Evolutionary conservation across 2,113 vertebrate species (phyloP).

Genomic region (Prolemur simus): DNA sequence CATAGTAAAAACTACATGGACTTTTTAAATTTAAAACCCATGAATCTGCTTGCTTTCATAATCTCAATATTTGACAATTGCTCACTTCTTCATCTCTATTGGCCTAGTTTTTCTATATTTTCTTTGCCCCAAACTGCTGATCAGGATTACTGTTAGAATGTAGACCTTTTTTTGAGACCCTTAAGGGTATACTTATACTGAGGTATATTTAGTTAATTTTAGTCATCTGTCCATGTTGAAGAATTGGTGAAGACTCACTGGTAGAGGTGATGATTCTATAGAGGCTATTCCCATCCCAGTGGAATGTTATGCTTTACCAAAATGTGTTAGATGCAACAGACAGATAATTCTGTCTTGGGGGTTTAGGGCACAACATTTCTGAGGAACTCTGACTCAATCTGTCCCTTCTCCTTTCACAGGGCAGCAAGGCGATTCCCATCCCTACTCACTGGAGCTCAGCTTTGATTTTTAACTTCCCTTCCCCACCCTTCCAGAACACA

Average conservation of each 20-base stretch:
- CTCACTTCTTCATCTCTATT: conserved; percentile 58
- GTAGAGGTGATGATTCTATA: conserved; percentile 49
- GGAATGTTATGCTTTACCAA: conserved; percentile 73
- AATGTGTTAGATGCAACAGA: conserved; percentile 68
- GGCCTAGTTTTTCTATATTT: conserved; percentile 57
- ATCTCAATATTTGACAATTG: conserved; percentile 42
- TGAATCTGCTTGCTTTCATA: conserved; percentile 26
- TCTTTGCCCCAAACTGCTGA: conserved; percentile 58
- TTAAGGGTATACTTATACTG: conserved; percentile 24
- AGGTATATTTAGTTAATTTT: conserved; percentile 39
- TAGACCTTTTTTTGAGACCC: conserved; percentile 10
- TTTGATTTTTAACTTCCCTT: conserved; percentile 79
- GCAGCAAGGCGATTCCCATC: conserved; percentile 85
- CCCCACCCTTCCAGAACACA: conserved; percentile 76
- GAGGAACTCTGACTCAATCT: conserved; percentile 85
- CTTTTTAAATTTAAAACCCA: conserved; percentile 27
- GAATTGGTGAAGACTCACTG: conserved; percentile 59
- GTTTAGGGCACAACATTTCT: conserved; percentile 79
- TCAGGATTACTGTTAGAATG: conserved; percentile 11
- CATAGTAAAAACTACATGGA: neutral
- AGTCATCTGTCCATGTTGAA: conserved; percentile 36
- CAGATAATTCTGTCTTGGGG: conserved; percentile 73
- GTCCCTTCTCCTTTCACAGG: conserved; percentile 88
- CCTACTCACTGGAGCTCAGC: conserved; percentile 85
- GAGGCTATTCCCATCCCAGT: conserved; percentile 57